Percentiles rank a stretch among this genome's conserved stretches.
phyloP scores from a whole-genome alignment of 1,140 invertebrate species.

The Acromyrmex charruanus region DNA sequence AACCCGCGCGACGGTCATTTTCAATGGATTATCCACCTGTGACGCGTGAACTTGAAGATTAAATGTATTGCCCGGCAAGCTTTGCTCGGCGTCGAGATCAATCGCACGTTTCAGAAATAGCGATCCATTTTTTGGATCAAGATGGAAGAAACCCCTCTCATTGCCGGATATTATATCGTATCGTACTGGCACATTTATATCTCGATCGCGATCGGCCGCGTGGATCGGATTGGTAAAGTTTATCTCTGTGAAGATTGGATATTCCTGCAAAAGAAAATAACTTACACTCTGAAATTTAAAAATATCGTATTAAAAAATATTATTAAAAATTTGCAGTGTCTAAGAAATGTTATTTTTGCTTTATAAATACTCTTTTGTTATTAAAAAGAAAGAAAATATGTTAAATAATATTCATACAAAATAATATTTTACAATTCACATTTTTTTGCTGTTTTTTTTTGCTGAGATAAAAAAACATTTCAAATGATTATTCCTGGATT shows the following conservation, averaged over 20 bases:
- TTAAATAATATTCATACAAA: too few relatives aligned
- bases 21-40: conserved; percentile 92
- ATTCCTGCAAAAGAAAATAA: conserved; percentile 86
- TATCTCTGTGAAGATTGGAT: conserved; percentile 89
- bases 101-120: conserved; percentile 93
- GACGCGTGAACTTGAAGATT: conserved; percentile 92
- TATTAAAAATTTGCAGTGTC: neutral
- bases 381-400: neutral
- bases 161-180: conserved; percentile 93
- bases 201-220: conserved; percentile 92
- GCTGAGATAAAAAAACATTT: too few relatives aligned
- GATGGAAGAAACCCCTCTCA: conserved; percentile 90
- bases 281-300: neutral
- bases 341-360: neutral
- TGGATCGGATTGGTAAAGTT: conserved; percentile 90
- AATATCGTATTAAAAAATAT: too few relatives aligned
- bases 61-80: conserved; percentile 91
- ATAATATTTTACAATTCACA: too few relatives aligned
- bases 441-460: too few relatives aligned
- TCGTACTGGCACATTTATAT: conserved; percentile 89
- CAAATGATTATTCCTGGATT: neutral
- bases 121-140: conserved; percentile 91
- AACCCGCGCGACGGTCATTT: conserved; percentile 90
- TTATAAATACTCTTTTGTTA: neutral
- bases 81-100: conserved; percentile 91